These are phyloP conservation scores for Gambelia wislizenii DNA, from an alignment of 2,797 vertebrate genomes.

Conservation along the genomic window DNA sequence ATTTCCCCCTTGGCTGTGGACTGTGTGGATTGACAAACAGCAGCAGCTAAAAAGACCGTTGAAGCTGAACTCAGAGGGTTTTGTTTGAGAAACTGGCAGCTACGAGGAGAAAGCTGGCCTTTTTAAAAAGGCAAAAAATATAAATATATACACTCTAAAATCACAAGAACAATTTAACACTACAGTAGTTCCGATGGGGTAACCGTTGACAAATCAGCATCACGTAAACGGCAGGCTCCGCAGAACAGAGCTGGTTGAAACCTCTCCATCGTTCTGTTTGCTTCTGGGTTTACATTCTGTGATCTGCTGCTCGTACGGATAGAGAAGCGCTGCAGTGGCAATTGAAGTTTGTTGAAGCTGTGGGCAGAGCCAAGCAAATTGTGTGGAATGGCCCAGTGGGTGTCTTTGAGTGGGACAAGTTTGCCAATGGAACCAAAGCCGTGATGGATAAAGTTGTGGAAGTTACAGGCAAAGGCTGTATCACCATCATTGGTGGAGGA, in stretches of 20 bases:
- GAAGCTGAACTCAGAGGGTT: conserved; percentile 70
- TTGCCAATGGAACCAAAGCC: conserved; percentile 92
- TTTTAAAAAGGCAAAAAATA: conserved; percentile 74
- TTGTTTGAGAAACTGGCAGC: conserved; percentile 69
- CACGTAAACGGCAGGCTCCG: conserved; percentile 60
- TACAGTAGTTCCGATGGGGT: conserved; percentile 59
- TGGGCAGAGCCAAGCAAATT: conserved; percentile 92
- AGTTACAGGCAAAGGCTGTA: conserved; percentile 89
- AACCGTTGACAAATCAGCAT: conserved; percentile 65
- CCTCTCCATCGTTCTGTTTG: conserved; percentile 24
- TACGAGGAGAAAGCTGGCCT: conserved; percentile 66
- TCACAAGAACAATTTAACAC: conserved; percentile 61
- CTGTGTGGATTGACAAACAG: conserved; percentile 63
- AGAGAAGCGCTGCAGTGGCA: conserved; percentile 73
- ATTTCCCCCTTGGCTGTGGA: conserved; percentile 71
- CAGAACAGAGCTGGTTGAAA: background rate
- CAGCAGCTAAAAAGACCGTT: conserved; percentile 64
- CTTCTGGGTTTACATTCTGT: conserved; percentile 49
- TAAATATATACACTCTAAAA: conserved; percentile 71
- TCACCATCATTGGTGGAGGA: conserved; percentile 97
- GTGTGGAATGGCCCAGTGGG: conserved; percentile 98
- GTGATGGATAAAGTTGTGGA: conserved; percentile 98
- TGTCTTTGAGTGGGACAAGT: conserved; percentile 97
- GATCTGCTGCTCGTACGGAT: conserved; percentile 66
- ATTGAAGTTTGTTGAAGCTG: conserved; percentile 87